These are phyloP conservation scores for Drosophila aldrichi DNA, from an alignment of 2,888 invertebrate species.

Conservation along the genomic window DNA sequence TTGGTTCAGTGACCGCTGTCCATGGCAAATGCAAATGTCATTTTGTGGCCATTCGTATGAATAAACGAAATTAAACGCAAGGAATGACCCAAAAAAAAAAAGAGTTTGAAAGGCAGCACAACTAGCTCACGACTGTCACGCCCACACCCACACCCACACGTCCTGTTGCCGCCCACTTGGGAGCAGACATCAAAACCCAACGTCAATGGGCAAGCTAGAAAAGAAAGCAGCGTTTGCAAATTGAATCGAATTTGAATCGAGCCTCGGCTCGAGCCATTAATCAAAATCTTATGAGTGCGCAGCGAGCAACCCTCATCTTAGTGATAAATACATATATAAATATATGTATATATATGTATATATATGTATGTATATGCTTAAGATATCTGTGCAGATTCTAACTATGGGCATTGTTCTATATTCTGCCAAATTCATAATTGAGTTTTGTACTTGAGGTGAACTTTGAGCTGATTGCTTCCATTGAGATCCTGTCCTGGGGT, in stretches of 20 bases:
- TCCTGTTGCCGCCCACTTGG: constrained; percentile 18
- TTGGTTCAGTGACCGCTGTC: constrained; percentile 29
- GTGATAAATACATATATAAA: neutral
- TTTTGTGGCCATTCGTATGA: constrained; percentile 84
- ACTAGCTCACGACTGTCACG: constrained; percentile 31
- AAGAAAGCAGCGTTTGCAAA: constrained; percentile 33
- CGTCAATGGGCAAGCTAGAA: constrained; percentile 28
- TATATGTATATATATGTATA: neutral
- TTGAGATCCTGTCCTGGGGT: neutral
- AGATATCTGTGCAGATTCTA: neutral
- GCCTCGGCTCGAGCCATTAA: constrained; percentile 32
- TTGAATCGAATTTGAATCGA: constrained; percentile 43
- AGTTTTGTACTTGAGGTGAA: neutral
- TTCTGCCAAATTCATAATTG: neutral
- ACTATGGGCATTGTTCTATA: neutral
- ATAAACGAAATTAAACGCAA: constrained; percentile 84
- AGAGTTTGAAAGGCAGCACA: constrained; percentile 66
- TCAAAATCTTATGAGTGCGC: constrained; percentile 40
- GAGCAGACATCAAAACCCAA: constrained; percentile 45
- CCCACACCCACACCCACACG: constrained; percentile 13
- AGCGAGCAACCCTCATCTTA: constrained; percentile 5
- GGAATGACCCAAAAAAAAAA: constrained; percentile 51
- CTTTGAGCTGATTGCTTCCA: neutral
- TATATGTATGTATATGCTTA: neutral
- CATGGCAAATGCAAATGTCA: constrained; percentile 81